These are phyloP conservation scores for Petrocephalus zakoni DNA, from an alignment of 2,113 vertebrate genomes.

Conservation along the genomic window DNA sequence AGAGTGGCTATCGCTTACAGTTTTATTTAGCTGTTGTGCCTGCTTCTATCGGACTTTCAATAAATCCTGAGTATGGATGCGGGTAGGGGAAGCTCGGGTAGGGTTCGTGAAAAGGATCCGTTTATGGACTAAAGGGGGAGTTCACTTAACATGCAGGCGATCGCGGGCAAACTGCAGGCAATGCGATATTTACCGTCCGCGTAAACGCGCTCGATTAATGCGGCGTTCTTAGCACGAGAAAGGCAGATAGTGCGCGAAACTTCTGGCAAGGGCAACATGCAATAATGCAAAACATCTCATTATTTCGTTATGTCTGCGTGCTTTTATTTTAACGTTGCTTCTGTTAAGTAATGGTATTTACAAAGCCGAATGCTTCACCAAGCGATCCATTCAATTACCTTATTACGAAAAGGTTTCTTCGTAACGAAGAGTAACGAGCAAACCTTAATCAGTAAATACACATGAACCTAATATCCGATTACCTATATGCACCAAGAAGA, in stretches of 20 bases:
- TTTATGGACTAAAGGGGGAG: slow-evolving; percentile 14
- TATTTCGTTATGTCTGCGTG: background rate
- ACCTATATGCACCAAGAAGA: background rate
- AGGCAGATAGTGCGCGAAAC: background rate
- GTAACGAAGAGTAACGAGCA: background rate
- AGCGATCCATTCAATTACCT: background rate
- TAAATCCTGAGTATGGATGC: background rate
- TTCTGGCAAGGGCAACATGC: background rate
- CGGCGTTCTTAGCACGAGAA: background rate
- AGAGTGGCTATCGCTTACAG: background rate
- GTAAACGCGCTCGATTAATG: slow-evolving; percentile 36
- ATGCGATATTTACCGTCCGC: slow-evolving; percentile 20
- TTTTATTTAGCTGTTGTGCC: background rate
- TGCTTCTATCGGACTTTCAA: background rate
- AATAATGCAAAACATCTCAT: background rate
- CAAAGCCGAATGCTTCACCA: background rate
- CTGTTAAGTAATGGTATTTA: background rate
- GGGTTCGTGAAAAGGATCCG: background rate
- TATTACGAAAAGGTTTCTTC: background rate
- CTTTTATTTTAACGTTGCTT: background rate
- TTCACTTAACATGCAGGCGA: slow-evolving; percentile 38
- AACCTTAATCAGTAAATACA: background rate
- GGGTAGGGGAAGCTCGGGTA: background rate
- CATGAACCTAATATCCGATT: background rate
- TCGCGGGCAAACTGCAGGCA: slow-evolving; percentile 25